Conservation (phyloP, 2,797 vertebrate species). For the Macroramphosus scolopax region DNA sequence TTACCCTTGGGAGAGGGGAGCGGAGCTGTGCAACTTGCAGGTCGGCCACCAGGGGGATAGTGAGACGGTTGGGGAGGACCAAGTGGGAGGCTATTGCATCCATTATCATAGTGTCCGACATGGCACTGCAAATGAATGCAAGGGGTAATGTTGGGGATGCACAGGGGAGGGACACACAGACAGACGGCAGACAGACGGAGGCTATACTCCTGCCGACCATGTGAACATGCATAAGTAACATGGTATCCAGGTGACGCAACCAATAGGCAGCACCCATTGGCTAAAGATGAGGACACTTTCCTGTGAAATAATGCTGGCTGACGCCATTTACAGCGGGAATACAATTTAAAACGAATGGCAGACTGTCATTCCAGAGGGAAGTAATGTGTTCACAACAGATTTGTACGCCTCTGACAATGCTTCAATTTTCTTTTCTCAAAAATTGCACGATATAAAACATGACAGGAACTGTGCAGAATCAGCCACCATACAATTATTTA, state of each 20-base stretch:
- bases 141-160: constrained; percentile 52
- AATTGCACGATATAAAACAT: constrained; percentile 6
- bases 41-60: constrained; percentile 87
- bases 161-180: constrained; percentile 48
- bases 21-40: constrained; percentile 90
- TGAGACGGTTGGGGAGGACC: constrained; percentile 91
- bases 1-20: constrained; percentile 92
- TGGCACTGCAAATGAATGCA: constrained; percentile 81
- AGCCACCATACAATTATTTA: constrained; percentile 4
- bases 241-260: constrained; percentile 31
- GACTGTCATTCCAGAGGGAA: constrained; percentile 29
- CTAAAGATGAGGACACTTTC: constrained; percentile 21
- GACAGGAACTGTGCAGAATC: constrained; percentile 19
- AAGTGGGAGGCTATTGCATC: constrained; percentile 90
- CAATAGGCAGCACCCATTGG: constrained; percentile 23
- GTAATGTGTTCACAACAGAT: too few relatives aligned
- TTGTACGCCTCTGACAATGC: constrained; percentile 38
- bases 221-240: constrained; percentile 45
- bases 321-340: constrained; percentile 27
- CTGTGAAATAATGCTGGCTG: constrained; percentile 29
- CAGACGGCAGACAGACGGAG: constrained; percentile 42
- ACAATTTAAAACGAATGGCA: constrained; percentile 35
- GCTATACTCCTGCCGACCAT: constrained; percentile 35
- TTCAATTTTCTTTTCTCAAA: constrained; percentile 38
- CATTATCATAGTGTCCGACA: constrained; percentile 96